phyloP scores from a whole-genome alignment of 2,113 vertebrate genomes.

The Lepidothrix coronata region DNA sequence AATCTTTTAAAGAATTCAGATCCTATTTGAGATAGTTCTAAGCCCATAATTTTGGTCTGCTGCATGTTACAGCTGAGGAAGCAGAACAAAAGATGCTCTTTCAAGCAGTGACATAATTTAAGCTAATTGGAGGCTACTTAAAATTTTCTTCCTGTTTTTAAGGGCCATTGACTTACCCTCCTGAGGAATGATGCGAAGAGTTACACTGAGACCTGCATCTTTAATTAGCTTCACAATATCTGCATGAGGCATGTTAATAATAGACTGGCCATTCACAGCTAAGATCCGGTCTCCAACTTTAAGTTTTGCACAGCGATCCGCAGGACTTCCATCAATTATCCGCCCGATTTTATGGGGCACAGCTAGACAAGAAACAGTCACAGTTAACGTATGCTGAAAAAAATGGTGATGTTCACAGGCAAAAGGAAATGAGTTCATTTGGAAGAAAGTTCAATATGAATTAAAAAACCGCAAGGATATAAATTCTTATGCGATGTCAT shows the following conservation, averaged over 20 bases:
- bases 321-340: constrained; percentile 97
- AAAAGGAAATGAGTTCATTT: neutral
- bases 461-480: neutral
- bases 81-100: constrained; percentile 34
- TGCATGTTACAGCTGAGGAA: neutral
- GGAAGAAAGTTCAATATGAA: neutral
- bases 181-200: constrained; percentile 94
- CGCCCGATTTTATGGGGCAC: constrained; percentile 98
- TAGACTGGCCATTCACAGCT: constrained; percentile 95
- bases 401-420: neutral
- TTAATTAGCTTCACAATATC: constrained; percentile 99
- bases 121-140: constrained; percentile 61
- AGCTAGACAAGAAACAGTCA: constrained; percentile 72
- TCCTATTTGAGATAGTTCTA: neutral
- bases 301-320: constrained; percentile 93
- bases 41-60: constrained; percentile 23
- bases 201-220: constrained; percentile 95
- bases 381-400: neutral
- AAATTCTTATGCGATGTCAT: neutral
- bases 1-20: constrained; percentile 34
- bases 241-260: constrained; percentile 96
- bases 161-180: constrained; percentile 86
- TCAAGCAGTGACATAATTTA: constrained; percentile 49
- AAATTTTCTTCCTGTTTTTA: constrained; percentile 60
- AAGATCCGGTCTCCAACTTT: constrained; percentile 98